These are phyloP conservation scores for Heliconius charithonia DNA, from an alignment of 2,888 invertebrate genomes.

Conservation along the genomic window DNA sequence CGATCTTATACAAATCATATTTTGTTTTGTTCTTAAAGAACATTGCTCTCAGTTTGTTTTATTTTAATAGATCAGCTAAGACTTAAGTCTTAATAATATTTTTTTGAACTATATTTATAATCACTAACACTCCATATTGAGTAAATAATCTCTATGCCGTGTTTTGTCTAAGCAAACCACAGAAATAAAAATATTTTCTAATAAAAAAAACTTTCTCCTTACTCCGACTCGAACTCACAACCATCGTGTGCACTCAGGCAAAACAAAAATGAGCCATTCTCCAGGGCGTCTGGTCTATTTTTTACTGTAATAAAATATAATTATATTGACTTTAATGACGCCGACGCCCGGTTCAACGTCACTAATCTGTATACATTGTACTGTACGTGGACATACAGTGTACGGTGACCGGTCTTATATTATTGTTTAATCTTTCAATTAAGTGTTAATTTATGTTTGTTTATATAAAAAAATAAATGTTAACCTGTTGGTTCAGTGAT, in stretches of 20 bases:
- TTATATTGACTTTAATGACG: slow-evolving; percentile 10
- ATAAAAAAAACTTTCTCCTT: neutral
- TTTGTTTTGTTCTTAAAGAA: no score
- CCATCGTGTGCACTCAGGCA: neutral
- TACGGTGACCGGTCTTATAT: neutral
- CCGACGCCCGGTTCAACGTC: slow-evolving; percentile 13
- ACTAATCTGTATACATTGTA: slow-evolving; percentile 9
- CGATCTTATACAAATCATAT: no score
- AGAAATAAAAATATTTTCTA: neutral
- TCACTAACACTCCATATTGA: no score
- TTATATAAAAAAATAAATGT: neutral
- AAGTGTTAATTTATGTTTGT: neutral
- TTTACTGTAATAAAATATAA: slow-evolving; percentile 11
- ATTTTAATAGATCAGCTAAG: no score
- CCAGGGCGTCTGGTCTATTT: neutral
- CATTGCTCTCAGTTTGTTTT: no score
- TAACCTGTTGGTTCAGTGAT: neutral
- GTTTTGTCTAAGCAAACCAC: neutral
- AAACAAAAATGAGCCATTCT: neutral
- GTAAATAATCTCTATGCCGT: neutral
- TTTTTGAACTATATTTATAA: no score
- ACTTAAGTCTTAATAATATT: no score
- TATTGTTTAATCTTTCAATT: neutral
- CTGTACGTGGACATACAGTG: neutral
- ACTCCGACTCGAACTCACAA: neutral